Percentiles rank a stretch among this genome's conserved stretches.
Evolutionary conservation across 2,797 vertebrate genomes (phyloP).

Genomic region (Ceryle rudis): DNA sequence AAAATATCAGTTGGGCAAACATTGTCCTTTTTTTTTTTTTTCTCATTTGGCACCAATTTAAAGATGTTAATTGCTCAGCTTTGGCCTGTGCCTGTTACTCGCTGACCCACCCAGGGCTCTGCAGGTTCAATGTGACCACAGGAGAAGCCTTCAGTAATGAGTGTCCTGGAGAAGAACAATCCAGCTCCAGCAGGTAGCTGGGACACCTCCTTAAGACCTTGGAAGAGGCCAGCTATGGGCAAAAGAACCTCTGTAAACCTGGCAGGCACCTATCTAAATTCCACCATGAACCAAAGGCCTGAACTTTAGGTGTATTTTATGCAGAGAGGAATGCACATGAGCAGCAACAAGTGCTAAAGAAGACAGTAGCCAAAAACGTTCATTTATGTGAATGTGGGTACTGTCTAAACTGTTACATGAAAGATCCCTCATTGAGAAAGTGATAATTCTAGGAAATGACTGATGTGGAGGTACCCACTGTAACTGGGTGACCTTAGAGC

Average conservation of each 20-base stretch:
- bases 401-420: background rate
- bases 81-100: background rate
- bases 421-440: background rate
- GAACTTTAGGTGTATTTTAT: background rate
- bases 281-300: background rate
- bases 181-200: background rate
- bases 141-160: background rate
- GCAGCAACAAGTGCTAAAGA: background rate
- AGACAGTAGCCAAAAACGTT: background rate
- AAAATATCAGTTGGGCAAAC: background rate
- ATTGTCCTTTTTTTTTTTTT: background rate
- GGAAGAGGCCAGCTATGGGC: background rate
- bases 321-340: background rate
- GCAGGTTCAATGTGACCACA: background rate
- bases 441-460: background rate
- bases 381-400: background rate
- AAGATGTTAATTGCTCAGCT: background rate
- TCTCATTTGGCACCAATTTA: background rate
- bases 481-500: background rate
- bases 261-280: background rate
- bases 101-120: background rate
- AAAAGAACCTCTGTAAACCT: background rate
- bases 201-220: background rate
- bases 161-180: background rate
- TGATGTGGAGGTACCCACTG: background rate